Evolutionary conservation across 1,140 invertebrate species (phyloP), one percentile per base, ranked within the genome.

Genomic region (Rhyacophila brunnea): DNA sequence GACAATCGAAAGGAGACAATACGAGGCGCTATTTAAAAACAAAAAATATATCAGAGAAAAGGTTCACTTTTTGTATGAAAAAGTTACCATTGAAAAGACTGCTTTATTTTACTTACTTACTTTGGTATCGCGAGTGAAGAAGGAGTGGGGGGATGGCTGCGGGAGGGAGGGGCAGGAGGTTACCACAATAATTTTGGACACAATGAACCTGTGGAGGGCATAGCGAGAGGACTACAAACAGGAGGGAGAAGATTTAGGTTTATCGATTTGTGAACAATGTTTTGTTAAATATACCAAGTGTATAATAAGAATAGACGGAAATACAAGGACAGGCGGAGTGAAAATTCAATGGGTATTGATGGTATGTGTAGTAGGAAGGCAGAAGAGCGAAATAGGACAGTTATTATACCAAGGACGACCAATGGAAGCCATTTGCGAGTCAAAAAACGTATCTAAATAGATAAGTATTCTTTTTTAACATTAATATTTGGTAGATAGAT

Each of bases 1-100:
- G 62, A 64, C 62, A 64, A 64, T 64, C 62, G 58, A 60, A 60
- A 64, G 62, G 58, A 64, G 62, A 64, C 62, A 64, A 64, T 64
- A 60, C 58, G 62, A 55, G 58, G 62, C 62, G 62, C 62, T 56
- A 64, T 64, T 64, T 64, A 60, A 64, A 64, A 64, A 64, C 58
- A 60, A 64, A 64, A 64, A 58, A 64, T 54, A 59, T 51, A 59
- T 50, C 44, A 63, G 55, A 64, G 62, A 64, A 64, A 64, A 64
- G 61, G 62, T 64, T 64, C 57, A 60, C 62, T 64, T 64, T 64
- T 59, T 64, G 61, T 64, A 60, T 60, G 57, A 58, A 64, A 64
- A 64, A 64, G 62, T 64, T 60, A 60, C 62, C 51, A 54, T 57
- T 64, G 62, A 64, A 64, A 64, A 64, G 62, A 60, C 62, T 64